These are phyloP conservation scores for Bimastos eiseni DNA, from an alignment of 2,888 invertebrate genomes.

Conservation along the genomic window DNA sequence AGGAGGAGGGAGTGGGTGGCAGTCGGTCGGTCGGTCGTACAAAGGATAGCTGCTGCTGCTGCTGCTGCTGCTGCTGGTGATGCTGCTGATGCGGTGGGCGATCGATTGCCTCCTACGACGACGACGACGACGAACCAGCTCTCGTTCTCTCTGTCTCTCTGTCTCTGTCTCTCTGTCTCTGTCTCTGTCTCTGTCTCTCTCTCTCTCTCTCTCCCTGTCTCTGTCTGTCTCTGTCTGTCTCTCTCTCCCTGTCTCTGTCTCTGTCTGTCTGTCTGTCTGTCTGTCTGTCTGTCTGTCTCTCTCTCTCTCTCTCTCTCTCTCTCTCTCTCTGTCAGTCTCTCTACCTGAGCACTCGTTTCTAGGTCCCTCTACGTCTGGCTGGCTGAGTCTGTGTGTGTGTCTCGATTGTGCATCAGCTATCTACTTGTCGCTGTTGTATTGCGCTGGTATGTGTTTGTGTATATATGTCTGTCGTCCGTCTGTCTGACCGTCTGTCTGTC, in stretches of 20 bases:
- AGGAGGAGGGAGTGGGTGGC: background rate
- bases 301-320: constrained; percentile 18
- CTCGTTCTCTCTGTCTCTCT: background rate
- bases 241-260: constrained; percentile 10
- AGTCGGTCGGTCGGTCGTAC: background rate
- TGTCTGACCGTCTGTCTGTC: background rate
- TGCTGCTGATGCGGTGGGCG: background rate
- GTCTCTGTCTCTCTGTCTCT: background rate
- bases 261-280: background rate
- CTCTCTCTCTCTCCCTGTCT: no score
- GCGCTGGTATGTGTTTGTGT: background rate
- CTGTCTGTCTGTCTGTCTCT: background rate
- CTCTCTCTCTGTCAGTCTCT: background rate
- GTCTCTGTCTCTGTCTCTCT: background rate
- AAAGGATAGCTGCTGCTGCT: background rate
- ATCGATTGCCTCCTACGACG: background rate
- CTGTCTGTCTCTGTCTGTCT: background rate
- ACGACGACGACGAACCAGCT: background rate
- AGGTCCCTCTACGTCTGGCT: background rate
- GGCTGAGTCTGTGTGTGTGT: background rate
- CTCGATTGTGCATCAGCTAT: background rate
- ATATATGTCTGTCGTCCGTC: background rate
- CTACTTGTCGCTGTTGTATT: background rate
- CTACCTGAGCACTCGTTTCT: background rate
- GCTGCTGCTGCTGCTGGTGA: background rate